phyloP scores from a whole-genome alignment of 2,113 vertebrate species.

The Leptosomus discolor region DNA sequence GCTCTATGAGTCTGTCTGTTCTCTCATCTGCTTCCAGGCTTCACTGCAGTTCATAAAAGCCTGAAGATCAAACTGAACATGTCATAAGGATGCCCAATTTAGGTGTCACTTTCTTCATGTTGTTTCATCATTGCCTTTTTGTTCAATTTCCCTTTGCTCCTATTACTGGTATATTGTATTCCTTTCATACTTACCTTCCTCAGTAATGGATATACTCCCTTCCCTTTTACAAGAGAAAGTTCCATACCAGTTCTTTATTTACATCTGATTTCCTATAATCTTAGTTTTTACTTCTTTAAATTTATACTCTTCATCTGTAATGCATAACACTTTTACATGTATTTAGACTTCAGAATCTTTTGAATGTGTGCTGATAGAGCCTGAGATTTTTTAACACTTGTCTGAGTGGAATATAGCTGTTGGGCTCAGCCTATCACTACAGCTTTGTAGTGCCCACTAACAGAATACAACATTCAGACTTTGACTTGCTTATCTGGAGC shows the following conservation, averaged over 20 bases:
- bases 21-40: background rate
- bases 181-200: background rate
- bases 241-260: background rate
- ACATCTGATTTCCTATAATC: background rate
- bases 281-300: background rate
- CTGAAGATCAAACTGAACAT: background rate
- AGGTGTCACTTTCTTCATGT: background rate
- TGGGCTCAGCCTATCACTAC: background rate
- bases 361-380: background rate
- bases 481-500: background rate
- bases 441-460: background rate
- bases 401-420: background rate
- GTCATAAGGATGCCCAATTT: background rate
- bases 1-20: background rate
- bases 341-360: background rate
- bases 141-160: background rate
- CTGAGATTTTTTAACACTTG: background rate
- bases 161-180: background rate
- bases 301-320: background rate
- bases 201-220: background rate
- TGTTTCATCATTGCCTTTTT: background rate
- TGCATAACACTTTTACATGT: background rate
- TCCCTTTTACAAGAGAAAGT: background rate
- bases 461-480: background rate
- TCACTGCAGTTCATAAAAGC: background rate